Base-by-base conservation (phyloP, 2,113 vertebrate genomes). In the Melospiza melodia region DNA sequence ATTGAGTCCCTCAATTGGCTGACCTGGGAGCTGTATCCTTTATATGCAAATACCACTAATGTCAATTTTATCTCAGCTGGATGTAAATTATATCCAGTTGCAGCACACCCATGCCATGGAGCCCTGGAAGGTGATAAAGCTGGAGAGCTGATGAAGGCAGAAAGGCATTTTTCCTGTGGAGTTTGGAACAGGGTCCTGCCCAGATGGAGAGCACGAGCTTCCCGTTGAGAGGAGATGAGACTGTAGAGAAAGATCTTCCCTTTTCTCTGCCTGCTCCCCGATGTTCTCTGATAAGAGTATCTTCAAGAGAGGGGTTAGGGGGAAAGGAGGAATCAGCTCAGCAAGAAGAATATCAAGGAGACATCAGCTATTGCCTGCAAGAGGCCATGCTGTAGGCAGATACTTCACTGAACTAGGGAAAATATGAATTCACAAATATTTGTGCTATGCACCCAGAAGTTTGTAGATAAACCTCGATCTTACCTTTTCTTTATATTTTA, bases 1-100 rank as follows among this genome's bases (percentile, higher is more conserved):
- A 35, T 33, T 33, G 59, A 81, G 24, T 15, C 46, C 41, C 24
- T 55, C 80, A 74, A 65, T 7, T 81, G 62, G 33, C 68, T 89
- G 89, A 82, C 69, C 58, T 80, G 7, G 1, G 69, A 84, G 65
- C 5, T 65, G 44, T 77, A 25, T 68, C 83, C 20, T 69, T 84
- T 4, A 24, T 61, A 58, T 59, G 30, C 41, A 79, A 90, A 91
- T 92, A 55, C 37, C 84, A 63, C 57, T 57, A 59, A 67, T 37
- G 84, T 87, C 61, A 93, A 39, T 92, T 93, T 86, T 87, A 72
- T 59, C 77, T 87, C 91, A 65, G 52, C 68, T 83, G 73, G 59
- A 31, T 80, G 41, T 69, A 54, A 90, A 86, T 79, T 77, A 54
- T 44, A 58, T 62, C 61, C 65, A 33, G 25, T 48, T 74, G 22